These are phyloP conservation scores for Sakesphorus luctuosus DNA, from an alignment of 2,113 vertebrate species.

Conservation along the genomic window DNA sequence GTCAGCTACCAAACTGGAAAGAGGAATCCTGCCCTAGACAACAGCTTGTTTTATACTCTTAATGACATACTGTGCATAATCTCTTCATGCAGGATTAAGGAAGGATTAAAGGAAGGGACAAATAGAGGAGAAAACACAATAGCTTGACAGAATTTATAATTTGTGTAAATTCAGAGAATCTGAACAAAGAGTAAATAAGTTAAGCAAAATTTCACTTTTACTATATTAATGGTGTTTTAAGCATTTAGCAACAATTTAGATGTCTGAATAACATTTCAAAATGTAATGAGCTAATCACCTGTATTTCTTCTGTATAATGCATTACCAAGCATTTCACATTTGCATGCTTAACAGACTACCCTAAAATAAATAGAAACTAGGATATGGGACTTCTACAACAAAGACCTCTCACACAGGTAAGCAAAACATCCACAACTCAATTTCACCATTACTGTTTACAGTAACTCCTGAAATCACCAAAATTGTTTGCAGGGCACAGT, in stretches of 20 bases:
- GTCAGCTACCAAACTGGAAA: not conserved
- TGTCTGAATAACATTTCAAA: not conserved
- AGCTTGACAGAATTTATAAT: not conserved
- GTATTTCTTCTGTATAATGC: not conserved
- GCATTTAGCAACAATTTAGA: not conserved
- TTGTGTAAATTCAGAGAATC: not conserved
- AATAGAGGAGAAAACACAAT: constrained; percentile 54
- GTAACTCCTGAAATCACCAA: not conserved
- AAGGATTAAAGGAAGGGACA: constrained; percentile 71
- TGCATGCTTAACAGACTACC: not conserved
- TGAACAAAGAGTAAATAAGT: not conserved
- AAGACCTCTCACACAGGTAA: not conserved
- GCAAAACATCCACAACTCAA: not conserved
- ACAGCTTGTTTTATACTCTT: constrained; percentile 51
- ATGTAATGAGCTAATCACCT: not conserved
- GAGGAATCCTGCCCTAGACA: constrained; percentile 25
- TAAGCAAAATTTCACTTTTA: not conserved
- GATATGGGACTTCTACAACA: not conserved
- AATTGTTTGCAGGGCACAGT: fast-evolving
- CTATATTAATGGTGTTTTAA: not conserved
- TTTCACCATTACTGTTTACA: not conserved
- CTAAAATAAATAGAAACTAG: not conserved
- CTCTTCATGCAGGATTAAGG: constrained; percentile 66
- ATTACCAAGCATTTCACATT: not conserved
- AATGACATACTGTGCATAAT: constrained; percentile 46